phyloP scores from a whole-genome alignment of 2,113 vertebrate species.

The Gopherus evgoodei region DNA sequence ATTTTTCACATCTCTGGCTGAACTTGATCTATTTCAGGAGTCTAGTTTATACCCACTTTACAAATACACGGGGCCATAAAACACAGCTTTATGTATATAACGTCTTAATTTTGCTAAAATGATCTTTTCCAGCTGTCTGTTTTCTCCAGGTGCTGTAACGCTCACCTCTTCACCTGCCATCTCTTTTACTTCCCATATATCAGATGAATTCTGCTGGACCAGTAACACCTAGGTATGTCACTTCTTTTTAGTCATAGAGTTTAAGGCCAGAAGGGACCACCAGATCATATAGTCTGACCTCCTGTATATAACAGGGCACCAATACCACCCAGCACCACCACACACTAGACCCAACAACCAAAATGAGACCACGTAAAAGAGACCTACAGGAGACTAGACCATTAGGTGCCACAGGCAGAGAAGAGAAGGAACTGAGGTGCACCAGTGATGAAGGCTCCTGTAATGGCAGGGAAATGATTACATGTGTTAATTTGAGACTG shows the following conservation, averaged over 20 bases:
- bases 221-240: neutral
- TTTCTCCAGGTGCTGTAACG: neutral
- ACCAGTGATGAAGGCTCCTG: too few relatives aligned
- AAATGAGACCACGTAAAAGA: neutral
- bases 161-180: neutral
- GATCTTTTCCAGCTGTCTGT: neutral
- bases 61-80: conserved; percentile 1
- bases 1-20: conserved; percentile 26
- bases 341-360: neutral
- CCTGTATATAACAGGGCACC: neutral
- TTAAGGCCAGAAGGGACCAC: neutral
- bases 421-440: neutral
- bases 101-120: conserved; percentile 17
- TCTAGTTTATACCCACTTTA: neutral
- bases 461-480: neutral
- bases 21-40: neutral
- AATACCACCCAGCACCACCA: neutral
- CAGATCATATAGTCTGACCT: neutral
- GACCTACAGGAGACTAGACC: neutral
- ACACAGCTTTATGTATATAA: conserved; percentile 14
- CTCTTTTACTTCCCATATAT: neutral
- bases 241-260: neutral
- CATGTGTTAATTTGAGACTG: neutral
- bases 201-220: neutral
- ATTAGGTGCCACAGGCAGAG: neutral